Percentiles rank a stretch among this genome's conserved stretches.
These are phyloP conservation scores for Tetrax tetrax DNA, from an alignment of 2,113 vertebrate species.

Conservation along the genomic window DNA sequence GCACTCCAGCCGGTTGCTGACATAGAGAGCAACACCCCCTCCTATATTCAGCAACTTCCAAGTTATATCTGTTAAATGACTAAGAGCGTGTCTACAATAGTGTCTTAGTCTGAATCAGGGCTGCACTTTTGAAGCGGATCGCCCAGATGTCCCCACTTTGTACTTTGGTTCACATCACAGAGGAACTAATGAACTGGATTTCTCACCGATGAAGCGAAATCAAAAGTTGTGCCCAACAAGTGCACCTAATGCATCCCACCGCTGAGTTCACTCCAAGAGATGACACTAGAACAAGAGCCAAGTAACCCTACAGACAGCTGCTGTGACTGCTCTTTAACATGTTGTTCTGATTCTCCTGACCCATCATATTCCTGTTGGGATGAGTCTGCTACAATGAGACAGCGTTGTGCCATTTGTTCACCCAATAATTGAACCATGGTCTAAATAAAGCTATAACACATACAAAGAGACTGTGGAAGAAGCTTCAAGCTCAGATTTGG, in stretches of 20 bases:
- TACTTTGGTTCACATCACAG: background rate
- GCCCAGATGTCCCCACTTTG: background rate
- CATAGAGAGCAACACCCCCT: no score
- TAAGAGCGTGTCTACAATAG: no score
- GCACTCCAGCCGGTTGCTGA: no score
- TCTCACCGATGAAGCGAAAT: background rate
- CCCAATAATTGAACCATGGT: background rate
- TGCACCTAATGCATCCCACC: accelerated
- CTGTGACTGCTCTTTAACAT: background rate
- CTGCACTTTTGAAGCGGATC: no score
- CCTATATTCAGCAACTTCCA: no score
- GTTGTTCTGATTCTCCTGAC: background rate
- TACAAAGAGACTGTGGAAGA: background rate
- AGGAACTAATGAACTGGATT: background rate
- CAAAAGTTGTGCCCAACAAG: background rate
- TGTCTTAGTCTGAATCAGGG: no score
- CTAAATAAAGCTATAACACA: background rate
- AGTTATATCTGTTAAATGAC: no score
- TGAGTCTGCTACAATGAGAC: background rate
- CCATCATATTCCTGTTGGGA: background rate
- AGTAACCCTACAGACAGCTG: background rate
- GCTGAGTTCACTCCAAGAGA: background rate
- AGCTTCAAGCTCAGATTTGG: background rate
- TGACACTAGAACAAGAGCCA: background rate
- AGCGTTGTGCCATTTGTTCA: background rate